Evolutionary conservation across 2,113 vertebrate genomes (phyloP), one percentile per base, ranked within the genome.

Genomic region (Pituophis catenifer): DNA sequence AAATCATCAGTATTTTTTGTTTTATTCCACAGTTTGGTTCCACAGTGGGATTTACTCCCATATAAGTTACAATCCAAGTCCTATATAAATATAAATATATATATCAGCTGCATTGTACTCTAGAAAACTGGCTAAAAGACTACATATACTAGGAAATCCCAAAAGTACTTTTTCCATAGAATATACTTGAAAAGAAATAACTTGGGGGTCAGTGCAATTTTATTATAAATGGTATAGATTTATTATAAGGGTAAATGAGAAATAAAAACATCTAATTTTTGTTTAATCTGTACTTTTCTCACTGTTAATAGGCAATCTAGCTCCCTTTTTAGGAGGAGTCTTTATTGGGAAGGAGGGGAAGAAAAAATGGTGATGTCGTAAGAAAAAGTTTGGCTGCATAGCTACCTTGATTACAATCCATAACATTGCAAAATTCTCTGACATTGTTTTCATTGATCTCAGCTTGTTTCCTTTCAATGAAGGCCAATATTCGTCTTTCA

Each of bases 381-480:
- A 91, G 58, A 97, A 97, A 96, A 98, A 96, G 94, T 95, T 93
- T 95, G 96, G 93, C 91, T 93, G 95, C 94, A 93, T 96, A 97
- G 96, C 99, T 98, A 99, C 99, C 99, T 99, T 99, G 99, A 99
- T 99, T 99, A 99, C 99, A 99, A 98, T 99, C 98, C 98, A 99
- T 99, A 99, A 99, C 99, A 98, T 99, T 99, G 98, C 99, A 99
- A 98, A 99, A 99, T 98, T 99, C 99, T 95, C 99, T 98, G 97
- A 99, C 98, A 96, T 99, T 99, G 98, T 99, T 99, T 99, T 99
- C 99, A 99, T 99, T 99, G 98, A 99, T 99, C 98, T 99, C 99
- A 96, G 99, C 99, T 98, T 99, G 99, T 97, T 99, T 99, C 98
- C 99, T 98, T 98, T 99, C 99, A 97, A 99, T 99, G 98, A 99